Percentiles rank a stretch among this genome's conserved stretches.
Conservation (phyloP, 2,113 vertebrate genomes). For the Mungos mungo region DNA sequence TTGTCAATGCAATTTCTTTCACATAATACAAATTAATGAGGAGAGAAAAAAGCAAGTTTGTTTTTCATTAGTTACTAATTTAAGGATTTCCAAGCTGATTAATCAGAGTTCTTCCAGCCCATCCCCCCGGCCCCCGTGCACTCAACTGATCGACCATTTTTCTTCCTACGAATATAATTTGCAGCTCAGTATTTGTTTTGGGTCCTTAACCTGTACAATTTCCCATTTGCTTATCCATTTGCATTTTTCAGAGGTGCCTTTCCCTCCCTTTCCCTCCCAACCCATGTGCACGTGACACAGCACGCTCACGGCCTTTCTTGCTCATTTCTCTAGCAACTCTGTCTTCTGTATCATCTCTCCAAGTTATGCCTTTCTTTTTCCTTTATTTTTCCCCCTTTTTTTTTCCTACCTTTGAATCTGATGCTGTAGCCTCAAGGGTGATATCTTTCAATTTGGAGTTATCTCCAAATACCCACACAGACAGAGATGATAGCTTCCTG, state of each 20-base stretch:
- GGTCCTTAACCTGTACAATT: not conserved
- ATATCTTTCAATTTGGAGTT: conserved; percentile 53
- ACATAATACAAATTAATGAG: conserved; percentile 76
- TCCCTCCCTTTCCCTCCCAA: not conserved
- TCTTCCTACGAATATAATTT: conserved; percentile 37
- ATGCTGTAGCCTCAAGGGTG: conserved; percentile 3
- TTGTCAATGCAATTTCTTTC: conserved; percentile 73
- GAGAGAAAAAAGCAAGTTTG: conserved; percentile 69
- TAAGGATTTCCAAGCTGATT: conserved; percentile 63
- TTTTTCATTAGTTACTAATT: conserved; percentile 76
- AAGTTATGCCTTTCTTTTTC: not conserved
- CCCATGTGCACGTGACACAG: not conserved
- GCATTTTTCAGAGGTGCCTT: not conserved
- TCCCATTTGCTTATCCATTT: not conserved
- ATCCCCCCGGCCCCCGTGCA: not conserved
- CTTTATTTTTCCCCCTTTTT: not conserved
- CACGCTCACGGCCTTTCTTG: not conserved
- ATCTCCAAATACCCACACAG: conserved; percentile 19
- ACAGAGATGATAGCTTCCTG: not conserved
- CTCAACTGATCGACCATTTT: conserved; percentile 33
- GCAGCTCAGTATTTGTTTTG: conserved; percentile 14
- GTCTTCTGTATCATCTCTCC: conserved; percentile 19
- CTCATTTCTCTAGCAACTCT: not conserved
- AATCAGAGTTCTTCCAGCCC: conserved; percentile 40
- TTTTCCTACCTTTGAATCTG: conserved; percentile 34